Conservation (phyloP, 1,140 invertebrate species). For the Brachionus plicatilis region DNA sequence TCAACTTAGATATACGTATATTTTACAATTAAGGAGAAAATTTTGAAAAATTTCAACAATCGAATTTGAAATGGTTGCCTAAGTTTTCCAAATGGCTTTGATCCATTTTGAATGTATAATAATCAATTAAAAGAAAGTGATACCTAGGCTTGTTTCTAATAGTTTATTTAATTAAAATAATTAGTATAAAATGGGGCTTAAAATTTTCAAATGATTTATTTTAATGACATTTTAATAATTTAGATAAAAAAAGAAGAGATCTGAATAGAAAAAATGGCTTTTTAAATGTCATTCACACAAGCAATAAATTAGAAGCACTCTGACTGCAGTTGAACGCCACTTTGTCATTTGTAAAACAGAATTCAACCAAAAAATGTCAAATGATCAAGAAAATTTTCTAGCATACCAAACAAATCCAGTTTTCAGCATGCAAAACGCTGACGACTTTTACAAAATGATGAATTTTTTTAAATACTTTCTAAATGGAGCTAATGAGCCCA, state of each 20-base stretch:
- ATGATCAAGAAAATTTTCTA: constrained; percentile 24
- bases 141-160: too few species aligned
- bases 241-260: background rate
- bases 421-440: background rate
- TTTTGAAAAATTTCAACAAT: background rate
- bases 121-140: background rate
- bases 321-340: background rate
- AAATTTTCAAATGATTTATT: background rate
- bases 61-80: background rate
- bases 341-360: background rate
- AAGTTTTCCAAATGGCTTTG: background rate
- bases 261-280: background rate
- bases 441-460: background rate
- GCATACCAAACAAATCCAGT: background rate
- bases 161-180: too few species aligned
- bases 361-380: constrained; percentile 7
- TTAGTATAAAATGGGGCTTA: background rate
- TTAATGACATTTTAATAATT: background rate
- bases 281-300: background rate
- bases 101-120: background rate
- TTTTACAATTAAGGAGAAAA: background rate
- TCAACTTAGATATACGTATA: background rate
- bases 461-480: background rate
- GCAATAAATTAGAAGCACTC: background rate
- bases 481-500: background rate